phyloP scores from a whole-genome alignment of 1,140 invertebrate species.

The Scaptomyza hsui region DNA sequence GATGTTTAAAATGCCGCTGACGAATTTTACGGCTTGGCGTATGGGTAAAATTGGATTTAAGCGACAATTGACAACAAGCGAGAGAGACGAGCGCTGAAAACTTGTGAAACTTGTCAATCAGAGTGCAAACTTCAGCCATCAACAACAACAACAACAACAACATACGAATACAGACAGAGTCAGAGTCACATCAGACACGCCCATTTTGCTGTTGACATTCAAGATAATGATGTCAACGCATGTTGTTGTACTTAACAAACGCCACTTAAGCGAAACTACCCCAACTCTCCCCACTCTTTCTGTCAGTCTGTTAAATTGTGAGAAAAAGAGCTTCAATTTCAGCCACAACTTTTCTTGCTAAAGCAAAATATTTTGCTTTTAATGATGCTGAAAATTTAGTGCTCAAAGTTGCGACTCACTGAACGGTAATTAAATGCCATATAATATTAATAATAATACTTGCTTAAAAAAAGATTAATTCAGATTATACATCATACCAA shows the following conservation, averaged over 20 bases:
- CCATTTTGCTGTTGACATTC: constrained; percentile 66
- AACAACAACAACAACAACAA: constrained; percentile 67
- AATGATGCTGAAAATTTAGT: constrained; percentile 46
- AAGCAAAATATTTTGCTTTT: constrained; percentile 35
- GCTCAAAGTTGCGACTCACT: constrained; percentile 32
- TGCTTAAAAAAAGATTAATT: too few species aligned
- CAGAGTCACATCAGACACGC: constrained; percentile 23
- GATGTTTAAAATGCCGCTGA: constrained; percentile 49
- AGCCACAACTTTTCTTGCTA: constrained; percentile 27
- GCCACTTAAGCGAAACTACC: constrained; percentile 66
- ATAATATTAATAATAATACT: constrained; percentile 15
- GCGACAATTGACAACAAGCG: constrained; percentile 71
- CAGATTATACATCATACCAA: too few species aligned
- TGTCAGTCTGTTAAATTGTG: constrained; percentile 34
- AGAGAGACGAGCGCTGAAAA: constrained; percentile 40
- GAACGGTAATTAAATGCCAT: constrained; percentile 27
- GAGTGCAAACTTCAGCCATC: constrained; percentile 43
- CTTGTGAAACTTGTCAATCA: constrained; percentile 73
- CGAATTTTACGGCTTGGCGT: constrained; percentile 18
- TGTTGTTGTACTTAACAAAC: constrained; percentile 71
- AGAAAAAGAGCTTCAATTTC: constrained; percentile 41
- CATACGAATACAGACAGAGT: constrained; percentile 16
- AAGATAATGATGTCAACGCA: constrained; percentile 75
- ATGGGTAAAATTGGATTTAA: constrained; percentile 78
- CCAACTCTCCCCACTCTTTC: too few species aligned